Evolutionary conservation across 2,797 vertebrate genomes (phyloP).

Genomic region (Oreonectes daqikongensis): DNA sequence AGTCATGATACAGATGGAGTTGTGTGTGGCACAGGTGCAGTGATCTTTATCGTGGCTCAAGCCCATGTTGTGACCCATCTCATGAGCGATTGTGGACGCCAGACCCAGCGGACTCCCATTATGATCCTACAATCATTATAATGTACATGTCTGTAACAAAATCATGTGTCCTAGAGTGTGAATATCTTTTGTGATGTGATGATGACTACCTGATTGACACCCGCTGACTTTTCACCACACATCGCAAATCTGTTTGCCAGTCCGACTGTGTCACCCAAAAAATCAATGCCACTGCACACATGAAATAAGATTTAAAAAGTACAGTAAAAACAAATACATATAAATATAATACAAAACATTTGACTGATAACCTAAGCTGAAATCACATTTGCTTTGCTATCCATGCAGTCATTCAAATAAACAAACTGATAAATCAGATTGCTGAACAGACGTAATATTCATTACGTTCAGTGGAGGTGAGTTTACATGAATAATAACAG

Average conservation of each 20-base stretch:
- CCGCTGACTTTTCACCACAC: slow-evolving; percentile 81
- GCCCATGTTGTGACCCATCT: slow-evolving; percentile 94
- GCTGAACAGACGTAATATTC: no score
- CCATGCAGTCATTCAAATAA: neutral
- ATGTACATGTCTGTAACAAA: neutral
- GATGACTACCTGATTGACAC: slow-evolving; percentile 85
- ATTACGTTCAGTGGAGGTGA: no score
- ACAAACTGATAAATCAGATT: no score
- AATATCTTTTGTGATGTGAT: neutral
- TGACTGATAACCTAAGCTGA: neutral
- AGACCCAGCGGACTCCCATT: slow-evolving; percentile 75
- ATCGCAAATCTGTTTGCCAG: slow-evolving; percentile 86
- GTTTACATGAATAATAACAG: no score
- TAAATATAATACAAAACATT: no score
- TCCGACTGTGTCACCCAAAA: slow-evolving; percentile 82
- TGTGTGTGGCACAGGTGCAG: slow-evolving; percentile 74
- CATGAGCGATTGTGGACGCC: slow-evolving; percentile 89
- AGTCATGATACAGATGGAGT: slow-evolving; percentile 84
- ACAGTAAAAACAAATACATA: neutral
- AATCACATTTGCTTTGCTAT: neutral
- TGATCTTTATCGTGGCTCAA: slow-evolving; percentile 83
- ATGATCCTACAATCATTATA: slow-evolving; percentile 79
- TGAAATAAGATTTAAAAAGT: slow-evolving; percentile 39
- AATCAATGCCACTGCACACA: slow-evolving; percentile 78
- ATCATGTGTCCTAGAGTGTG: neutral